Conservation (phyloP, 2,797 vertebrate genomes). For the Buceros bicornis region DNA sequence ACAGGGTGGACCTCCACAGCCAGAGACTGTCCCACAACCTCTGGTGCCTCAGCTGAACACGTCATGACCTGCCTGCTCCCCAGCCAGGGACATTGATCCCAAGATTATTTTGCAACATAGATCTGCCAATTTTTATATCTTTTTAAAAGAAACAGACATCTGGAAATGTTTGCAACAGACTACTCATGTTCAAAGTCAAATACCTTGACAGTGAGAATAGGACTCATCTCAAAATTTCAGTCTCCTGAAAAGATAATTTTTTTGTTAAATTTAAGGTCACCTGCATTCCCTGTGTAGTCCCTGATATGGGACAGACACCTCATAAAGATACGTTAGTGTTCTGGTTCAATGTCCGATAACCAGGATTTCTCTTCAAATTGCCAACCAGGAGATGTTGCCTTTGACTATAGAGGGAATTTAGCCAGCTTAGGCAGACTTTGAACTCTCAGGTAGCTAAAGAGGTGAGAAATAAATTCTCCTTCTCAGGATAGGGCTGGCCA, state of each 20-base stretch:
- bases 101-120: background rate
- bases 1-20: background rate
- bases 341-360: background rate
- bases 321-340: background rate
- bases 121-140: background rate
- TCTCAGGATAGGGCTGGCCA: background rate
- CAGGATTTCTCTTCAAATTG: background rate
- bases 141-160: background rate
- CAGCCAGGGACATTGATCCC: background rate
- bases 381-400: background rate
- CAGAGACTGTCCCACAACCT: background rate
- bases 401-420: background rate
- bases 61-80: background rate
- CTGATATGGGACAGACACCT: background rate
- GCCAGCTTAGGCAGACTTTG: background rate
- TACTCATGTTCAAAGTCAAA: background rate
- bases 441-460: background rate
- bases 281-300: background rate
- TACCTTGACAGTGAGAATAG: background rate
- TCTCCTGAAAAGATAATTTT: background rate
- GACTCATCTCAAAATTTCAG: background rate
- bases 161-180: background rate
- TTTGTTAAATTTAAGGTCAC: background rate
- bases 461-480: background rate
- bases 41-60: background rate